These are phyloP conservation scores for Dryocosmus kuriphilus DNA, from an alignment of 2,888 invertebrate genomes.

Conservation along the genomic window DNA sequence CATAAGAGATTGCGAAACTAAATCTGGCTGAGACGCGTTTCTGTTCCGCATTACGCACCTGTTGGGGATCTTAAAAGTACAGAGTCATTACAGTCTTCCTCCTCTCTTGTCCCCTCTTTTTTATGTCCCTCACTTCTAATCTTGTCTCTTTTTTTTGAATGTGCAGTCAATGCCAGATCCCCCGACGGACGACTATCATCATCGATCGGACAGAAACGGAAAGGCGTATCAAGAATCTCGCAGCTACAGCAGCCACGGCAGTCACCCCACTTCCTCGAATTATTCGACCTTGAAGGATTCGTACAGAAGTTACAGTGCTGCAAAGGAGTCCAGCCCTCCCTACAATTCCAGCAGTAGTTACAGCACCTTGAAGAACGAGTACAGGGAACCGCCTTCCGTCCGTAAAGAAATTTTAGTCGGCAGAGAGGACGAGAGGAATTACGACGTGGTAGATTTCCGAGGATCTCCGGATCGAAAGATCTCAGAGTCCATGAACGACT, in stretches of 20 bases:
- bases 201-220: slow-evolving; percentile 65
- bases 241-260: slow-evolving; percentile 66
- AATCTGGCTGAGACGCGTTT: not conserved
- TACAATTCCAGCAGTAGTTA: slow-evolving; percentile 70
- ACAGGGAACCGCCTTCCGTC: slow-evolving; percentile 55
- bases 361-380: slow-evolving; percentile 70
- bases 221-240: slow-evolving; percentile 72
- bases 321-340: slow-evolving; percentile 70
- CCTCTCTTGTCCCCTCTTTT: not conserved
- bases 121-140: slow-evolving; percentile 1
- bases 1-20: not conserved
- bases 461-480: slow-evolving; percentile 66
- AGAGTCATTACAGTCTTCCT: not conserved
- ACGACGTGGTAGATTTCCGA: slow-evolving; percentile 66
- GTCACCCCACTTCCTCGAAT: slow-evolving; percentile 69
- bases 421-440: slow-evolving; percentile 48
- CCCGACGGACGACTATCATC: slow-evolving; percentile 71
- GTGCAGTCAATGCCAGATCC: slow-evolving; percentile 75
- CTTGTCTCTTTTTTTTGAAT: slow-evolving; percentile 9
- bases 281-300: slow-evolving; percentile 74
- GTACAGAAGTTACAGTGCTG: slow-evolving; percentile 69
- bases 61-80: not conserved
- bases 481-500: slow-evolving; percentile 55
- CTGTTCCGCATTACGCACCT: not conserved
- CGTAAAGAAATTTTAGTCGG: slow-evolving; percentile 61